These are phyloP conservation scores for Andrena praecox DNA, from an alignment of 2,888 invertebrate species.

Conservation along the genomic window DNA sequence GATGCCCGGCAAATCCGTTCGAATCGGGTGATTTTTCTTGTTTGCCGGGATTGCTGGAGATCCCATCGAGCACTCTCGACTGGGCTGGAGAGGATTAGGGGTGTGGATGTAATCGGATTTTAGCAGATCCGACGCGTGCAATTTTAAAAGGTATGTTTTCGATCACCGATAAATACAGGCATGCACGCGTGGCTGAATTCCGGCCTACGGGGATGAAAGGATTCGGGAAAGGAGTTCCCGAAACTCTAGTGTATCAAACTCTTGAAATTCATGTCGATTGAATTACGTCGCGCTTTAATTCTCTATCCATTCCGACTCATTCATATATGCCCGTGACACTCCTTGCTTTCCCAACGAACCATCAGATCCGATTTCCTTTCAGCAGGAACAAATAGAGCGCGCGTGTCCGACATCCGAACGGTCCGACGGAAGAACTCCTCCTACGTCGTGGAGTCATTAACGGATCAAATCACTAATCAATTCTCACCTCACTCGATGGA, in stretches of 20 bases:
- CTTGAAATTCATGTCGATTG: too few species aligned
- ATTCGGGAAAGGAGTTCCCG: too few species aligned
- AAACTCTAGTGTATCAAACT: too few species aligned
- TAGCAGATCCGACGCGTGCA: not conserved
- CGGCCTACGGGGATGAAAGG: too few species aligned
- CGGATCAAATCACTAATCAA: slow-evolving; percentile 71
- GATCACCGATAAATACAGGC: not conserved
- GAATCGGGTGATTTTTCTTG: slow-evolving; percentile 13
- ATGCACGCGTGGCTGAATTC: not conserved
- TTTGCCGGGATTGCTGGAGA: not conserved
- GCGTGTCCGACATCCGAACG: slow-evolving; percentile 46
- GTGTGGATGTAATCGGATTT: slow-evolving; percentile 20
- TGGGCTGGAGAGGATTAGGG: slow-evolving; percentile 12
- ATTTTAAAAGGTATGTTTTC: slow-evolving; percentile 17
- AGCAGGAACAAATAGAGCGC: slow-evolving; percentile 26
- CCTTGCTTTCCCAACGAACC: too few species aligned
- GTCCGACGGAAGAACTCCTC: slow-evolving; percentile 11
- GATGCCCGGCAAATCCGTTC: slow-evolving; percentile 2
- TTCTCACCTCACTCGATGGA: slow-evolving; percentile 53
- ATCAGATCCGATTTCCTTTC: slow-evolving; percentile 27
- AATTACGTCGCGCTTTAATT: too few species aligned
- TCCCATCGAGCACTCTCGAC: slow-evolving; percentile 10
- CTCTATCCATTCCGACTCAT: too few species aligned
- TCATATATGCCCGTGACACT: too few species aligned
- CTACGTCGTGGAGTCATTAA: slow-evolving; percentile 52